Evolutionary conservation across 1,140 invertebrate genomes (phyloP), one percentile per base, ranked within the genome.

Genomic region (Mesaphorura yosii): DNA sequence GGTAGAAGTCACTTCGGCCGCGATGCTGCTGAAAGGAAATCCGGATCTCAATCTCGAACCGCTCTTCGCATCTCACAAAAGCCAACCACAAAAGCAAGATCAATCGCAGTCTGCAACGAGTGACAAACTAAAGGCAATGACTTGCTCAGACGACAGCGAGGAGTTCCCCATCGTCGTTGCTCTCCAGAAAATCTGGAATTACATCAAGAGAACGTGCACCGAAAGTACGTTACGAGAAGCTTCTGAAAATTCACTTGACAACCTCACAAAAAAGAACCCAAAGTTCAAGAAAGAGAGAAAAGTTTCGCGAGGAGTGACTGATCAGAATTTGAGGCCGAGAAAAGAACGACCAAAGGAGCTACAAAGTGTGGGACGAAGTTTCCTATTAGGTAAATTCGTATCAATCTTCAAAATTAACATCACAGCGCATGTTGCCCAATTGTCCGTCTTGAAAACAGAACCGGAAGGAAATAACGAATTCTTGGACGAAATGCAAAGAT

Each of bases 1-100:
- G 0, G 84, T 90, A 3, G 87, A 91, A 73, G 86, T 90, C 15
- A 78, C 79, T 19, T 83, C 80, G 64, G 80, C 82, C 14, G 59
- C 71, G 64, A 76, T 77, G 0, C 81, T 79, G 56, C 86, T 59
- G 27, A 59, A 57, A 20, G 55, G 53, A 41, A 59, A 59, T 29
- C 61, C 61, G 0, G 51, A 51, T 15, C 23, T 55, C 10, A 39
- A 48, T 22, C 26, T 61, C 14, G 52, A 52, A 39, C 51, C 53
- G 3, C 41, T 61, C 14, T 49, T 48, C n/a, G 20, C 7, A 25
- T 26, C 5, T 25, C 12, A 6, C 4, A 23, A 48, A 22, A 10
- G 12, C 25, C 17, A 34, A 31, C 49, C 10, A 10, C 31, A 34
- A 10, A n/a, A n/a, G 31, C 10, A 34, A 10, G 10, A 10, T 34